Evolutionary conservation across 2,888 invertebrate species (phyloP).

Genomic region (Acleris emargana): DNA sequence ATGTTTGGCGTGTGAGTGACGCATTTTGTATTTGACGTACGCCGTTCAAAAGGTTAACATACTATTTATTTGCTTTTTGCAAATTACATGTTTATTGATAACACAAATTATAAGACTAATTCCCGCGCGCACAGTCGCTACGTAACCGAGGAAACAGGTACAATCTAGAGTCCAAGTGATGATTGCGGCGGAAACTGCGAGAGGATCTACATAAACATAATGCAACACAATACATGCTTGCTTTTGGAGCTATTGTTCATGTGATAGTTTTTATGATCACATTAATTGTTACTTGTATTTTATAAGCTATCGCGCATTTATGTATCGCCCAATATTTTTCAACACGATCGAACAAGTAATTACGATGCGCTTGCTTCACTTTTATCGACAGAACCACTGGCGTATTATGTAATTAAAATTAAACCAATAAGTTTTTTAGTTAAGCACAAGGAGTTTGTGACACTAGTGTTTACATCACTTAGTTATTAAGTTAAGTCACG

Average conservation of each 20-base stretch:
- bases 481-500: constrained; percentile 6
- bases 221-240: neutral
- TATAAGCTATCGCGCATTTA: neutral
- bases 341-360: neutral
- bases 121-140: too few species aligned
- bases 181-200: neutral
- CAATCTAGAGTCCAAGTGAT: too few species aligned
- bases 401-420: neutral
- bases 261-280: neutral
- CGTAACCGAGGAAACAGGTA: too few species aligned
- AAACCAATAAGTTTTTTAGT: constrained; percentile 9
- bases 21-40: too few species aligned
- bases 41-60: too few species aligned
- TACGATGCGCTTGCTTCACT: neutral
- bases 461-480: constrained; percentile 15
- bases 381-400: neutral
- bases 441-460: constrained; percentile 13
- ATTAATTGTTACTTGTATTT: neutral
- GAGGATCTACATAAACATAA: neutral
- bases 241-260: neutral
- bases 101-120: too few species aligned
- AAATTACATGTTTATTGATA: neutral
- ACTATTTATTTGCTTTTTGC: neutral
- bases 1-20: too few species aligned
- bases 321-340: neutral